Conservation (phyloP, 2,113 vertebrate species). For the Podocnemis expansa region DNA sequence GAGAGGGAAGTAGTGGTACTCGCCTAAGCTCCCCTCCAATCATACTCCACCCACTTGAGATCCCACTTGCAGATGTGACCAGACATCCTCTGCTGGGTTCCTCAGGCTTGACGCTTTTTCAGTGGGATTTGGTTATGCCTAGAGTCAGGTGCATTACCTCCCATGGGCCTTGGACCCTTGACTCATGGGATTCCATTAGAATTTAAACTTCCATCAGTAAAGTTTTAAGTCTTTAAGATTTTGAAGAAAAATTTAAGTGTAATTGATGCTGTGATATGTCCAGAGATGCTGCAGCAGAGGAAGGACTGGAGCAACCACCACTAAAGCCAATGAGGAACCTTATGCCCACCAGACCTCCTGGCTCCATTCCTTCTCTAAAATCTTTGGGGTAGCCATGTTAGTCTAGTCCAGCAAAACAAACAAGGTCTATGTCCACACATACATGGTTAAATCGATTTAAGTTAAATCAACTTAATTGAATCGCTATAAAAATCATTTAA, state of each 20-base stretch:
- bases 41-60: neutral
- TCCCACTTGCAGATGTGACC: neutral
- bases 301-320: fast-evolving
- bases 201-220: neutral
- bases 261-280: neutral
- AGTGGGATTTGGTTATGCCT: neutral
- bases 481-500: too few species aligned
- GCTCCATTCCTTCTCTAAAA: neutral
- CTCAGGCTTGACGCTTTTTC: neutral
- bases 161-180: neutral
- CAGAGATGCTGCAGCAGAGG: fast-evolving
- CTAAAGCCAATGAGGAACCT: neutral
- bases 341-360: neutral
- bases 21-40: fast-evolving
- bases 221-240: neutral
- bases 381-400: too few species aligned
- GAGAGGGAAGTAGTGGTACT: neutral
- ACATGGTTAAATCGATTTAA: too few species aligned
- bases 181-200: neutral
- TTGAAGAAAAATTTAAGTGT: neutral
- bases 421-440: too few species aligned
- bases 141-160: neutral
- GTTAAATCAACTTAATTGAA: too few species aligned
- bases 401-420: too few species aligned
- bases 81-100: neutral